Base-by-base conservation (phyloP, 1,140 invertebrate species). In the Ganaspis sp. region DNA sequence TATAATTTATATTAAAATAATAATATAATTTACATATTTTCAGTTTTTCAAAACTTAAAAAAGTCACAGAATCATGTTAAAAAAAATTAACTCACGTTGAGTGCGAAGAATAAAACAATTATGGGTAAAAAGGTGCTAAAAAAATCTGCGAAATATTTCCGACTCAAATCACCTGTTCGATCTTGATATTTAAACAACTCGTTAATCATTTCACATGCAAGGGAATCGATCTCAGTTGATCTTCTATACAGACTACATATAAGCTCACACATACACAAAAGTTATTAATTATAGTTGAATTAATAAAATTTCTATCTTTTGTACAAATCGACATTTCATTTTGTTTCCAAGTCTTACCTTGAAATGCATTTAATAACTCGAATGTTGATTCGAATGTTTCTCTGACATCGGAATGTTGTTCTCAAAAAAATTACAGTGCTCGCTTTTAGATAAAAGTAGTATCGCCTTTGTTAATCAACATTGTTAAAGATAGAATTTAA, bases 41-140 rank as follows among this genome's bases (percentile, higher is more conserved):
- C n/a, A n/a, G n/a, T n/a, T n/a, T n/a, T n/a, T n/a, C n/a, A n/a
- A n/a, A n/a, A n/a, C n/a, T n/a, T n/a, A n/a, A n/a, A n/a, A n/a
- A n/a, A n/a, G n/a, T n/a, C n/a, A n/a, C n/a, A n/a, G n/a, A n/a
- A n/a, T n/a, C n/a, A n/a, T n/a, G n/a, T n/a, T n/a, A n/a, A n/a
- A n/a, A n/a, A n/a, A n/a, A n/a, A n/a, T n/a, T n/a, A n/a, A n/a
- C n/a, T n/a, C n/a, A n/a, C n/a, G n/a, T n/a, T n/a, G n/a, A n/a
- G n/a, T n/a, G n/a, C n/a, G 17, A 15, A 58, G 54, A 58, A 58
- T 49, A 49, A 49, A 49, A 45, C 40, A n/a, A 45, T 45, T n/a
- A n/a, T 15, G 40, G n/a, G 40, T 49, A 45, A 49, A 49, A 49
- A 17, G 4, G 3, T 15, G 9, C 0, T 12, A 26, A 29, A 64